Evolutionary conservation across 2,797 vertebrate genomes (phyloP).

Genomic region (Hyperoplus lanceolatus): DNA sequence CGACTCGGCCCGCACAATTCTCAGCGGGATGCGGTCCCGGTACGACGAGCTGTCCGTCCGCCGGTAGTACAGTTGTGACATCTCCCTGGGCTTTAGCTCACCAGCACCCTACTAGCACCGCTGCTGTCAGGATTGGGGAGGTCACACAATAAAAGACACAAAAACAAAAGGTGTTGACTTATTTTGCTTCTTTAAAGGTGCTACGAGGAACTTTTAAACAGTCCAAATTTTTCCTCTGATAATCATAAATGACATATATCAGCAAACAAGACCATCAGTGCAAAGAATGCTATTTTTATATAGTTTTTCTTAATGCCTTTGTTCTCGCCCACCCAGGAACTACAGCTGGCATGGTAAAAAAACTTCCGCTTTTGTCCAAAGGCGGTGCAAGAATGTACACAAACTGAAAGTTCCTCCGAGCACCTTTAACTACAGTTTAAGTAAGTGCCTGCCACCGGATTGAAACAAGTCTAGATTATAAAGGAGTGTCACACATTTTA

Average conservation of each 20-base stretch:
- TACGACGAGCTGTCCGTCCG: constrained; percentile 92
- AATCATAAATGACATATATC: too few relatives aligned
- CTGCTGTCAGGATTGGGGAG: constrained; percentile 58
- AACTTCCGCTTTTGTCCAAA: too few relatives aligned
- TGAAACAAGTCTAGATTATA: neutral
- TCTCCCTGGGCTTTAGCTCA: constrained; percentile 78
- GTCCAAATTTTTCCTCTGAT: too few relatives aligned
- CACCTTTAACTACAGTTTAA: neutral
- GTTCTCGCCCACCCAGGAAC: too few relatives aligned
- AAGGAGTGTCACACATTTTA: neutral
- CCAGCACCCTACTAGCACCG: constrained; percentile 58
- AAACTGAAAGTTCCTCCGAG: too few relatives aligned
- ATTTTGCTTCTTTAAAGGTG: too few relatives aligned
- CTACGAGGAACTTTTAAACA: too few relatives aligned
- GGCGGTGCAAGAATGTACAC: too few relatives aligned
- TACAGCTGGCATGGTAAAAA: too few relatives aligned
- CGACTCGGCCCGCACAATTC: constrained; percentile 97
- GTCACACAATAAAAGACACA: constrained; percentile 50
- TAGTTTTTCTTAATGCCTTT: too few relatives aligned
- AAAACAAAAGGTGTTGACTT: constrained; percentile 8
- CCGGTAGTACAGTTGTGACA: constrained; percentile 98
- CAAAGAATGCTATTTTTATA: too few relatives aligned
- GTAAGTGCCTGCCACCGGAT: neutral
- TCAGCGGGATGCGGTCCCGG: constrained; percentile 96
- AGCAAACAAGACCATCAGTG: too few relatives aligned